Base-by-base conservation (phyloP, 2,888 invertebrate species). In the Incurvaria masculella region DNA sequence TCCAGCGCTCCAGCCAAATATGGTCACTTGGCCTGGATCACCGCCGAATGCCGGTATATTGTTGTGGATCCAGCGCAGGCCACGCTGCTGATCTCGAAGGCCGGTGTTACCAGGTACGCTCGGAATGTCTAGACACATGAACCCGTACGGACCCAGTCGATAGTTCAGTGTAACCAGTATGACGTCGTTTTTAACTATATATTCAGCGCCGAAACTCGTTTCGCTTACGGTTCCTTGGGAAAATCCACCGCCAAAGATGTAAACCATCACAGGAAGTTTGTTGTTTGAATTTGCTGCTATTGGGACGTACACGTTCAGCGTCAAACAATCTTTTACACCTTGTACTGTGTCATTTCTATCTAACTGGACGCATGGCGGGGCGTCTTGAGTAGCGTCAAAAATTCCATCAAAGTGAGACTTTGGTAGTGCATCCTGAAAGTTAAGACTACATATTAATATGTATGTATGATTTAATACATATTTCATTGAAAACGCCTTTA, bases 11-110 rank as follows among this genome's bases (percentile, higher is more conserved):
- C 75, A 72, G 1, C 78, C 78, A 11, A 64, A 65, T 19, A 78
- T 57, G 1, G 78, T 78, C 0, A 78, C 63, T 47, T 72, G 71
- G 44, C 72, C 69, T 2, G 75, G 72, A 21, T 78, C 72, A 2
- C 78, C 78, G 18, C 78, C 78, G 50, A 78, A 78, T 0, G 70
- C 61, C 6, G 60, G 64, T 8, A 78, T 76, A 48, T 78, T 71
- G 2, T 58, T 59, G 48, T 65, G 66, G 3, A 78, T 61, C 78
- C 78, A 78, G 2, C 51, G 58, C n/a, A 78, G 53, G 1, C 75
- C 76, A 50, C 60, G 56, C 45, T 64, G 65, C 52, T 78, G 76
- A 49, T 78, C 78, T 54, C 72, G 75, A 2, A 78, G 60, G 0
- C 78, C 78, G 54, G 75, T 74, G 49, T 78, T 78, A 2, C 78